Evolutionary conservation across 2,888 invertebrate species (phyloP), one percentile per base, ranked within the genome.

Genomic region (Thymelicus lineola): DNA sequence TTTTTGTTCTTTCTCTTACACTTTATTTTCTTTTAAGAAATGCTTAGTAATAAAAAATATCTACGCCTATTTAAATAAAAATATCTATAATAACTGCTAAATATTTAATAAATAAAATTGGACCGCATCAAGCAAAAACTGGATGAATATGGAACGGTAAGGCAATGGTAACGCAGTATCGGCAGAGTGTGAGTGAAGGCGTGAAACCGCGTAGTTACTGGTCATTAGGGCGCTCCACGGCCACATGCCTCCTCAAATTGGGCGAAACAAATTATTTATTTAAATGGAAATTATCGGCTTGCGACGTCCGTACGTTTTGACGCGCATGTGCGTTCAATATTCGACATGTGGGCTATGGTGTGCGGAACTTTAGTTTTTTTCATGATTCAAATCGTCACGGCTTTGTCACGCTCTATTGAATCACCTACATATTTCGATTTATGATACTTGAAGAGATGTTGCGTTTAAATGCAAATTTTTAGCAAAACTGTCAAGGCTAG

Each of bases 251-350:
- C 77, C 80, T 83, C 82, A 87, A 91, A 90, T 90, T 87, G 90
- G 86, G 82, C 89, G 88, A 85, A 87, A 86, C 88, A 86, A 91
- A 93, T 93, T 90, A 92, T 91, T 91, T 91, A 91, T 92, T 93
- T 91, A 92, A 89, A 93, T 88, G 90, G 85, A 89, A 90, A 91
- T 91, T 89, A 88, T 82, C 82, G 82, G 74, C 77, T 74, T 82
- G 83, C 82, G 85, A 82, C 83, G 85, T 81, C 80, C 79, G 77
- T 76, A 80, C 53, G 38, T 48, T 79, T 80, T 82, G 82, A 82
- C 82, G 81, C 84, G 85, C 87, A 87, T 88, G 87, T 87, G 87
- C 82, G 84, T 77, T 80, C 81, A 81, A 85, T 86, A 84, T 80
- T 79, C 81, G 81, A 82, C 88, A 89, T 87, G 83, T 89, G 90